A percentile compares a stretch with the other conserved stretches of the same genome.
These are phyloP conservation scores for Emydoidea blandingii DNA, from an alignment of 2,797 vertebrate species.

Conservation along the genomic window DNA sequence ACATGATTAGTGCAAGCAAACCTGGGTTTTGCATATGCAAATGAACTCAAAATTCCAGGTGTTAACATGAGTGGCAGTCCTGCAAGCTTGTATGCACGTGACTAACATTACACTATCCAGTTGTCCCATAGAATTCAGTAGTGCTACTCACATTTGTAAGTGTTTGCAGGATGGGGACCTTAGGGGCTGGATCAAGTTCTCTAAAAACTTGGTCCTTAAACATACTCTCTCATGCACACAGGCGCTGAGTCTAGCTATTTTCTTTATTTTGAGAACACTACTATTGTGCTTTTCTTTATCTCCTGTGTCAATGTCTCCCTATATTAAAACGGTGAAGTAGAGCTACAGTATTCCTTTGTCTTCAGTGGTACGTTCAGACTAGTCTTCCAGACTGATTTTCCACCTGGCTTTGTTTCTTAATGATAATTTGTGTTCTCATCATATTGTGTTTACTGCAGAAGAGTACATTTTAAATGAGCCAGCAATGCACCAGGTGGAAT, in stretches of 20 bases:
- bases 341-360: slow-evolving; percentile 71
- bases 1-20: background rate
- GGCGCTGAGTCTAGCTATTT: background rate
- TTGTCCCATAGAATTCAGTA: background rate
- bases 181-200: rapidly evolving
- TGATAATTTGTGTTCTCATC: slow-evolving; percentile 81
- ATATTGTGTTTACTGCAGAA: slow-evolving; percentile 69
- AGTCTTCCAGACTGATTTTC: slow-evolving; percentile 80
- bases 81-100: background rate
- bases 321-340: slow-evolving; percentile 36
- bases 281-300: slow-evolving; percentile 65
- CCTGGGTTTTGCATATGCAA: background rate
- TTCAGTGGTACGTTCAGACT: slow-evolving; percentile 68
- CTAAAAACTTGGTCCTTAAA: background rate
- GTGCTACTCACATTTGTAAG: background rate
- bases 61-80: rapidly evolving
- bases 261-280: slow-evolving; percentile 6
- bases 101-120: background rate
- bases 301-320: slow-evolving; percentile 66
- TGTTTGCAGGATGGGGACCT: background rate
- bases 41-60: background rate
- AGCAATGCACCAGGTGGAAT: slow-evolving; percentile 36
- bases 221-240: background rate
- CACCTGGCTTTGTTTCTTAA: slow-evolving; percentile 75
- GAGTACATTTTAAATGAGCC: slow-evolving; percentile 74